Percentiles rank a stretch among this genome's conserved stretches.
Conservation (phyloP, 2,888 invertebrate species). For the Imbricaverruca yamaguchii region DNA sequence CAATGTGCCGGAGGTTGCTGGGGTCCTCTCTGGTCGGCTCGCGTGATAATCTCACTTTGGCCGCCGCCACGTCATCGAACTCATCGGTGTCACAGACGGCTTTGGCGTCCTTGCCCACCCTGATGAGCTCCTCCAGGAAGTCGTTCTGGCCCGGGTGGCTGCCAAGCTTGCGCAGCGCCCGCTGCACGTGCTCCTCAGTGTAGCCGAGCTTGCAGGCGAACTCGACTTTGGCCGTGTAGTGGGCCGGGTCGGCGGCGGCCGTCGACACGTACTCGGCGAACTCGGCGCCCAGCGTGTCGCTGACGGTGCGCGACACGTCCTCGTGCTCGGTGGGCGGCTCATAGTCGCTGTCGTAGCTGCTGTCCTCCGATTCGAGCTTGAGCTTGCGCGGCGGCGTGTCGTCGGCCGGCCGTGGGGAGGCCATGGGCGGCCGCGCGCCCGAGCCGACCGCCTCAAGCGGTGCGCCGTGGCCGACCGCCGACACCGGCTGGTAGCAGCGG, state of each 20-base stretch:
- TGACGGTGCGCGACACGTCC: conserved; percentile 70
- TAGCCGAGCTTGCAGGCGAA: conserved; percentile 89
- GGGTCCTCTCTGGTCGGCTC: conserved; percentile 23
- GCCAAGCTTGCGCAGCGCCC: conserved; percentile 75
- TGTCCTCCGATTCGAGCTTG: conserved; percentile 55
- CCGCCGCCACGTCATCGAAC: conserved; percentile 25
- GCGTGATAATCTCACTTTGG: conserved; percentile 20
- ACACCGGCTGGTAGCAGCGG: background rate
- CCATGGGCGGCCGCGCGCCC: background rate
- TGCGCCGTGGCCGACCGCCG: no score
- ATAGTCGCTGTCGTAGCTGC: conserved; percentile 73
- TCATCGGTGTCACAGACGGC: conserved; percentile 26
- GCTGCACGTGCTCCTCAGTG: conserved; percentile 73
- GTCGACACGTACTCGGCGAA: conserved; percentile 73
- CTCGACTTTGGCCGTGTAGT: conserved; percentile 69
- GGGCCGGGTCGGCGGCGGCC: conserved; percentile 72
- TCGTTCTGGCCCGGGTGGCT: conserved; percentile 78
- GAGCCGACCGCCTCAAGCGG: no score
- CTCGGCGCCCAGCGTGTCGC: conserved; percentile 76
- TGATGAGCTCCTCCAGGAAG: conserved; percentile 74
- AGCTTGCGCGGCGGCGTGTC: conserved; percentile 27
- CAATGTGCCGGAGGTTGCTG: conserved; percentile 56
- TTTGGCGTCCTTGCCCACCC: background rate
- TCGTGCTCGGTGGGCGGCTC: conserved; percentile 50
- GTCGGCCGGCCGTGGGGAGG: background rate